A percentile compares a stretch with the other conserved stretches of the same genome.
phyloP scores from a whole-genome alignment of 2,113 vertebrate species.

The Aegithalos caudatus region DNA sequence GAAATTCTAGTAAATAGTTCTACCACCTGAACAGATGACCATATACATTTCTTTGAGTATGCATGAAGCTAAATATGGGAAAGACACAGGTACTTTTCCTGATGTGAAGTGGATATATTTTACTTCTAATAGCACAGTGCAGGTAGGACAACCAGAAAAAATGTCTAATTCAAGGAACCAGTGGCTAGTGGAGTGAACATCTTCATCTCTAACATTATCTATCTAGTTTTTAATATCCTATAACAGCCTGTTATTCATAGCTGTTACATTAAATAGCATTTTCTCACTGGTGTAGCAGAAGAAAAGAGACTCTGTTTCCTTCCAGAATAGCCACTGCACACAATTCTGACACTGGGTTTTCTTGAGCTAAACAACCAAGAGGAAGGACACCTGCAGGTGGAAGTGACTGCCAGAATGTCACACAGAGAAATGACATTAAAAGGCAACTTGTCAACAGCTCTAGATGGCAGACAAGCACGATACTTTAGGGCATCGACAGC shows the following conservation, averaged over 20 bases:
- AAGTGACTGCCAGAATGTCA: constrained; percentile 45
- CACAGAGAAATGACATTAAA: constrained; percentile 52
- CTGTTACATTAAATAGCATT: neutral
- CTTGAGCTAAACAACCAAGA: neutral
- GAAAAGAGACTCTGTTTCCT: neutral
- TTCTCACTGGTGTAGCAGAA: neutral
- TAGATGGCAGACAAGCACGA: neutral
- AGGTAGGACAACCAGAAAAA: neutral
- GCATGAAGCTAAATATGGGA: neutral
- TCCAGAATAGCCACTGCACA: neutral
- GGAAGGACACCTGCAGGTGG: constrained; percentile 43
- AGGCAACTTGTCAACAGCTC: neutral
- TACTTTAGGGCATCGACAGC: neutral
- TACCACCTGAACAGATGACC: neutral
- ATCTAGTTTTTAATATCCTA: neutral
- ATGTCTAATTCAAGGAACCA: neutral
- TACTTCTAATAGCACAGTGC: neutral
- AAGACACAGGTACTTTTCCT: neutral
- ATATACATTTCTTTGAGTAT: neutral
- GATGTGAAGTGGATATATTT: neutral
- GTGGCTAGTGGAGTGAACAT: neutral
- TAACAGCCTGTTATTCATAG: neutral
- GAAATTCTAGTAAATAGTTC: neutral
- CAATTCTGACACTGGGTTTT: neutral
- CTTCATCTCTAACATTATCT: neutral